A percentile compares a stretch with the other conserved stretches of the same genome.
These are phyloP conservation scores for Mormyrus proboscirostris DNA, from an alignment of 2,797 vertebrate genomes.

Conservation along the genomic window DNA sequence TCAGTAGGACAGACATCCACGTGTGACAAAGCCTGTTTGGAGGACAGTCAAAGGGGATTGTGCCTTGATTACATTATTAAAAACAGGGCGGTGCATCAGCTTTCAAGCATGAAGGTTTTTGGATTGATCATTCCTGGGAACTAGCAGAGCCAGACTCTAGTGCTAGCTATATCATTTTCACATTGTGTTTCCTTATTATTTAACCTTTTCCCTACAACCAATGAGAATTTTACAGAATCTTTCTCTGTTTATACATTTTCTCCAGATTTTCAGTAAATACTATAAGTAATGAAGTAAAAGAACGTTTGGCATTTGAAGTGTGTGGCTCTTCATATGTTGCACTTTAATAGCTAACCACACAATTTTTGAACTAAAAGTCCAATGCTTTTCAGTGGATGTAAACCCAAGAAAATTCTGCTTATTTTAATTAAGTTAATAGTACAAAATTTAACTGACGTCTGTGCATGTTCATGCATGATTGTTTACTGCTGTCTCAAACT, in stretches of 20 bases:
- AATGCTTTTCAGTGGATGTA: background rate
- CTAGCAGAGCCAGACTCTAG: background rate
- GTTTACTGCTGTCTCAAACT: background rate
- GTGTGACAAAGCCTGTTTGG: background rate
- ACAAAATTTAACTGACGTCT: background rate
- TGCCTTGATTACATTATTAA: background rate
- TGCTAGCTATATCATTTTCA: background rate
- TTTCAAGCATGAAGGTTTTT: background rate
- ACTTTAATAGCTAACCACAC: background rate
- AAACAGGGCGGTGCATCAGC: background rate
- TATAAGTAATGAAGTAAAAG: background rate
- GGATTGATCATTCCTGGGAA: background rate
- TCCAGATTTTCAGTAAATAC: background rate
- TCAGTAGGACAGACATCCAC: background rate
- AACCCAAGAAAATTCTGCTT: background rate
- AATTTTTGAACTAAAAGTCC: background rate
- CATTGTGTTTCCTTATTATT: background rate
- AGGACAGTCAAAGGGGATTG: background rate
- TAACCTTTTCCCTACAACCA: background rate
- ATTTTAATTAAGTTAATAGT: background rate
- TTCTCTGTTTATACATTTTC: background rate
- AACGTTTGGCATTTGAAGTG: background rate
- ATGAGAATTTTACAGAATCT: background rate
- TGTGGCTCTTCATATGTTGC: background rate
- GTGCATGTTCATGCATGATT: background rate